phyloP scores from a whole-genome alignment of 2,797 vertebrate genomes.

The Lepus oiostolus region DNA sequence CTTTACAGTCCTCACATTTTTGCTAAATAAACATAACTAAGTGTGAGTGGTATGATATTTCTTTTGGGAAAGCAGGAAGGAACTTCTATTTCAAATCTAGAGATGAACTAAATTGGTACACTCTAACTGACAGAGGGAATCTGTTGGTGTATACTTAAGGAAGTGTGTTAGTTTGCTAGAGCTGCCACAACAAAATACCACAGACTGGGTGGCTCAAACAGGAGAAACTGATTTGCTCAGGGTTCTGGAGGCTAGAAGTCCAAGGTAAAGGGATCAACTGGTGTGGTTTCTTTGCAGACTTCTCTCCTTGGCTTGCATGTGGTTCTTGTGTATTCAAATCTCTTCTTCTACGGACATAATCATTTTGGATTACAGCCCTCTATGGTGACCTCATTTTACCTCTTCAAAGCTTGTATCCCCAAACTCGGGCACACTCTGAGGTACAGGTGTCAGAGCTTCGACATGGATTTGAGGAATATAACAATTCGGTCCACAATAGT shows the following conservation, averaged over 20 bases:
- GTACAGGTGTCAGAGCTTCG: background rate
- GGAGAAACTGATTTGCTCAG: background rate
- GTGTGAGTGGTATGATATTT: background rate
- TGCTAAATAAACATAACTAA: background rate
- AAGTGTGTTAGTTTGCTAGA: background rate
- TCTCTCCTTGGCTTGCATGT: background rate
- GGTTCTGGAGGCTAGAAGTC: background rate
- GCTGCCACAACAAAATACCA: background rate
- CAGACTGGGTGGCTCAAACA: background rate
- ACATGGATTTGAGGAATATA: background rate
- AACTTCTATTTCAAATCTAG: background rate
- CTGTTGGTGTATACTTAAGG: background rate
- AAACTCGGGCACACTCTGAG: background rate
- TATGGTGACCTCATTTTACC: background rate
- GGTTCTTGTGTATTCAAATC: background rate
- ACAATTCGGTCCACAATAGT: background rate
- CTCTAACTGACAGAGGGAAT: background rate
- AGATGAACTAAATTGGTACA: background rate
- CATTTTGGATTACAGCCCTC: background rate
- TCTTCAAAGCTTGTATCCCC: background rate
- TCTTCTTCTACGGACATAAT: background rate
- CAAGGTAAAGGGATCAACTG: background rate
- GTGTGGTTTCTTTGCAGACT: background rate
- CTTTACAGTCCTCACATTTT: background rate
- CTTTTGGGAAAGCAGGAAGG: background rate